These are phyloP conservation scores for Pipistrellus kuhlii DNA, from an alignment of 2,797 vertebrate genomes.

Conservation along the genomic window DNA sequence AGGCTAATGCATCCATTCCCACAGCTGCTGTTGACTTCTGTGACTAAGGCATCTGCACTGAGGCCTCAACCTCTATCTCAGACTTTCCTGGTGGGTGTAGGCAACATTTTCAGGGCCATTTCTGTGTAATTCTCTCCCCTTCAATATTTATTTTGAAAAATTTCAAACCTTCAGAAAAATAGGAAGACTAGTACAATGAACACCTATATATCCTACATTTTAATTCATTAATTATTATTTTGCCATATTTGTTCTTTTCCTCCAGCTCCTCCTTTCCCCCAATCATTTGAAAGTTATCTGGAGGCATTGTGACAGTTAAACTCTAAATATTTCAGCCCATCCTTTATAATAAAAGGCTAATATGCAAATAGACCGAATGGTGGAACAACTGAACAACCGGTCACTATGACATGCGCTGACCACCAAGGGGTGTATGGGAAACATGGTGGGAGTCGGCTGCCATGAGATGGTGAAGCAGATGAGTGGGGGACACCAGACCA, in stretches of 20 bases:
- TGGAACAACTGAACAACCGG: too few relatives aligned
- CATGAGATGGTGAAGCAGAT: too few relatives aligned
- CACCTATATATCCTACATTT: not conserved
- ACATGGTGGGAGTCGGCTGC: too few relatives aligned
- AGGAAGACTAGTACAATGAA: not conserved
- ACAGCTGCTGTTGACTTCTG: not conserved
- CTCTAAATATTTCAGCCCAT: conserved; percentile 50
- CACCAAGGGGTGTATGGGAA: too few relatives aligned
- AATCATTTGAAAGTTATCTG: conserved; percentile 48
- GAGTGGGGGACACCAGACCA: too few relatives aligned
- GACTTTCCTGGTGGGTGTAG: not conserved
- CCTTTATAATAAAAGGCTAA: too few relatives aligned
- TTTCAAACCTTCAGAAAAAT: conserved; percentile 51
- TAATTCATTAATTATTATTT: conserved; percentile 49
- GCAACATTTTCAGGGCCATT: conserved; percentile 39
- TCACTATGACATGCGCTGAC: too few relatives aligned
- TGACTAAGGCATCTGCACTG: not conserved
- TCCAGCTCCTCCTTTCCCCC: not conserved
- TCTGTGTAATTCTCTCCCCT: conserved; percentile 38
- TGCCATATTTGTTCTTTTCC: not conserved
- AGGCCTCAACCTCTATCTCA: not conserved
- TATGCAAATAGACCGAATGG: too few relatives aligned
- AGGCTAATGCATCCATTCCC: conserved; percentile 18
- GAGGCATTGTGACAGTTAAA: not conserved
- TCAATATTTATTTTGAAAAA: conserved; percentile 59